These are phyloP conservation scores for human (Homo sapiens) DNA, from an alignment of 2,113 vertebrate genomes.

Conservation along the genomic window GRCh38 chr5:139361001-139361500, in stretches of 20 bases:
- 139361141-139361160: not conserved
- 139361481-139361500: not conserved
- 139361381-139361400: not conserved
- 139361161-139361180: not conserved
- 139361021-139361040: too few species aligned
- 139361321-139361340: not conserved
- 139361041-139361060: too few species aligned
- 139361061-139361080: too few species aligned
- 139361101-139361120: not conserved
- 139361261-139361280: conserved; percentile 9
- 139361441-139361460: conserved; percentile 2
- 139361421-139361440: not conserved
- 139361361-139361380: conserved; percentile 30
- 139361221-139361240: not conserved
- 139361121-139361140: not conserved
- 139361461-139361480: conserved; percentile 17
- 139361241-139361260: not conserved
- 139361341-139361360: not conserved
- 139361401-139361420: not conserved
- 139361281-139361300: not conserved
- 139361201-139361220: conserved; percentile 24
- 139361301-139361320: not conserved
- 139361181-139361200: not conserved
- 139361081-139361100: not conserved
- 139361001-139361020: too few species aligned